Evolutionary conservation across 2,113 vertebrate genomes (phyloP), one percentile per base, ranked within the genome.

Genomic region (Colistium nudipinnis): DNA sequence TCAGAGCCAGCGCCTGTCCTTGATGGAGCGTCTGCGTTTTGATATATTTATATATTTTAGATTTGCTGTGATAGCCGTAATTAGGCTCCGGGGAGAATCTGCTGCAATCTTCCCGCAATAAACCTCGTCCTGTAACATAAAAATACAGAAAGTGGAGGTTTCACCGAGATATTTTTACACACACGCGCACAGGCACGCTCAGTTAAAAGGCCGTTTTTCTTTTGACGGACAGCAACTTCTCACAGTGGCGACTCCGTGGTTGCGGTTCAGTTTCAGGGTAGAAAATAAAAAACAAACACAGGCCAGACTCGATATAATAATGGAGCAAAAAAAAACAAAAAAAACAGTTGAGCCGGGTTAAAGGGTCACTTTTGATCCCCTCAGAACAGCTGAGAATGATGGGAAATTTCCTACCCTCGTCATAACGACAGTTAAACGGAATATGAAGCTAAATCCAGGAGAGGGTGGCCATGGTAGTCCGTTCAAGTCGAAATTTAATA

Each of bases 31-130:
- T 82, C 73, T 71, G 62, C 43, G 62, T 64, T 80, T 75, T 84
- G 70, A 87, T 83, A 82, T 60, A 48, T 71, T 47, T n/a, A n/a
- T n/a, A 43, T 48, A 65, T 59, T 82, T 88, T 83, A 74, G 70
- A 60, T 82, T 82, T 74, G 82, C 84, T 85, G 85, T 83, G 76
- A 85, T 80, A 78, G 76, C 54, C 12, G 28, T 79, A 73, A 88
- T 80, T 72, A 83, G 76, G 73, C 80, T 79, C 81, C 70, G 11
- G 39, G 81, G 81, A 80, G 63, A n/a, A 80, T 78, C 61, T 65
- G 53, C 70, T 79, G 76, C 74, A 84, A 77, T 82, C 74, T 83
- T 81, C 53, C 70, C 70, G 74, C 73, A 81, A 81, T 85, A 82
- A 78, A 84, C 45, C 51, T 49, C 41, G 63, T 70, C 76, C 78